A percentile compares a stretch with the other conserved stretches of the same genome.
phyloP scores from a whole-genome alignment of 2,888 invertebrate species.

The Lysandra coridon region DNA sequence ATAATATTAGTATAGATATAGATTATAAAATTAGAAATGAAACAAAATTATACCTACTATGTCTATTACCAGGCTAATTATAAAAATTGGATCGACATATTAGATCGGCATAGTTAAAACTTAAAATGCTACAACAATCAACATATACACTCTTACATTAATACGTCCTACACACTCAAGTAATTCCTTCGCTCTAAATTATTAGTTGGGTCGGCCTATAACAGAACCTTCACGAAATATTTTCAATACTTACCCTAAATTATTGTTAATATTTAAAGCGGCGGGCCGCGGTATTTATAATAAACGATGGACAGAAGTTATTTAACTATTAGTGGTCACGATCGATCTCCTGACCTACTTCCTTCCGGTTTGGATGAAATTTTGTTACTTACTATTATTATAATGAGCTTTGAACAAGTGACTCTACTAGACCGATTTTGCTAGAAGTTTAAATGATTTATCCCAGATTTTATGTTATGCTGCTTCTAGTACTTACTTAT shows the following conservation, averaged over 20 bases:
- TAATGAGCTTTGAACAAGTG: not conserved
- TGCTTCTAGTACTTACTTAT: not conserved
- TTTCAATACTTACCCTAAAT: not conserved
- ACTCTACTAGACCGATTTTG: not conserved
- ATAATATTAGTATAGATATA: no score
- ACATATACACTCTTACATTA: no score
- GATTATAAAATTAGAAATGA: no score
- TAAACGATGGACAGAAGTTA: conserved; percentile 18
- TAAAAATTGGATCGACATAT: no score
- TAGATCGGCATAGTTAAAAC: no score
- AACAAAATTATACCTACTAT: no score
- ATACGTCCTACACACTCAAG: no score
- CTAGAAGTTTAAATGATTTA: not conserved
- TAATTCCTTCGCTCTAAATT: no score
- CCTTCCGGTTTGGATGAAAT: conserved; percentile 16
- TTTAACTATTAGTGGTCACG: conserved; percentile 26
- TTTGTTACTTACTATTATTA: conserved; percentile 8
- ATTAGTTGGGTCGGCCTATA: not conserved
- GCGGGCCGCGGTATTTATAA: not conserved
- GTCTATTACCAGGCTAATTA: no score
- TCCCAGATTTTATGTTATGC: not conserved
- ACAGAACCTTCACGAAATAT: not conserved
- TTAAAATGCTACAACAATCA: no score
- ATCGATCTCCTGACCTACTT: conserved; percentile 26
- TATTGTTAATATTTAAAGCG: not conserved